phyloP scores from a whole-genome alignment of 2,888 invertebrate species.

The Nomada goodeniana region DNA sequence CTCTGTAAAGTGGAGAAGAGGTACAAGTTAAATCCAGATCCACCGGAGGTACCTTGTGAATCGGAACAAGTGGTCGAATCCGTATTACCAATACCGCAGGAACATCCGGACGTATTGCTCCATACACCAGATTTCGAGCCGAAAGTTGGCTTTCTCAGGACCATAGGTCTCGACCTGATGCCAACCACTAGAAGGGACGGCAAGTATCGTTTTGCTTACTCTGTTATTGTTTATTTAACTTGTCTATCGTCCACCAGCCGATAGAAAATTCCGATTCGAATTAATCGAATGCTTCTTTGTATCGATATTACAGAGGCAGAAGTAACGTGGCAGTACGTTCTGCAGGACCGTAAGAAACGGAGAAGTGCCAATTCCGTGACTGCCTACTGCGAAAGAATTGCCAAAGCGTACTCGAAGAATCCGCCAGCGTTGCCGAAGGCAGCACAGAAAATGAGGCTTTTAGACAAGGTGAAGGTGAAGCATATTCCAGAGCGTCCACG shows the following conservation, averaged over 20 bases:
- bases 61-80: conserved; percentile 81
- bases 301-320: conserved; percentile 86
- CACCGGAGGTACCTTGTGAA: conserved; percentile 84
- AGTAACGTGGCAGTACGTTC: conserved; percentile 87
- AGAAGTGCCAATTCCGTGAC: conserved; percentile 85
- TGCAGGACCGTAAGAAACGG: conserved; percentile 87
- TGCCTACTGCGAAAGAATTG: conserved; percentile 84
- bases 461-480: conserved; percentile 78
- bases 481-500: conserved; percentile 75
- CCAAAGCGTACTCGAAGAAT: conserved; percentile 79
- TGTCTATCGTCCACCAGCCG: too few species aligned
- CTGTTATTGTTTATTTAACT: background rate
- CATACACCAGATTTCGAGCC: conserved; percentile 85
- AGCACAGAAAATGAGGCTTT: conserved; percentile 79
- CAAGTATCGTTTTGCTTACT: conserved; percentile 76
- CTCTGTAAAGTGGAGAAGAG: conserved; percentile 87
- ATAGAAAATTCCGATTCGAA: too few species aligned
- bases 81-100: conserved; percentile 85
- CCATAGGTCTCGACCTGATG: conserved; percentile 86
- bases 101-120: conserved; percentile 85
- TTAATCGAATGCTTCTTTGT: background rate
- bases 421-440: conserved; percentile 78
- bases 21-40: conserved; percentile 85
- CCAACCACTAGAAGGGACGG: conserved; percentile 87
- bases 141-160: conserved; percentile 87